Base-by-base conservation (phyloP, 1,140 invertebrate genomes). In the Linepithema humile region DNA sequence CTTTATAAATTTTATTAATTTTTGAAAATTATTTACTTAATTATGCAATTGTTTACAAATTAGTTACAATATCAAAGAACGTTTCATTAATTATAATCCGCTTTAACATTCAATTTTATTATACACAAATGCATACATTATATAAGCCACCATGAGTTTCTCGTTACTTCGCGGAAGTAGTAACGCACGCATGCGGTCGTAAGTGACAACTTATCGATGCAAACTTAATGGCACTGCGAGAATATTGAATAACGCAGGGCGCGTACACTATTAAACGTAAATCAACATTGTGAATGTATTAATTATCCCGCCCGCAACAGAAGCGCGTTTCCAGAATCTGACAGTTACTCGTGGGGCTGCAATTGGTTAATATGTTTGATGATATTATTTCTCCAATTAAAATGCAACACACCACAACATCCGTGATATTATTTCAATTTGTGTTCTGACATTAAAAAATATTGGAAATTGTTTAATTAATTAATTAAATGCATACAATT, bases 271-370 rank as follows among this genome's bases (percentile, higher is more conserved):
- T n/a, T n/a, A 70, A 69, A 80, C 75, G 45, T 57, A 80, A 80
- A 80, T 80, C 75, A 80, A 70, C 75, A 80, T 70, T 55, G 75
- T 80, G 35, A 80, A 80, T 80, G 64, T 80, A 80, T 80, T 80
- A 80, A 80, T 80, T 80, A 80, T n/a, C 62, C 62, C 64, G 64
- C 15, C 9, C 35, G 50, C 64, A 29, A 43, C 75, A 80, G 35
- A n/a, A 69, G 48, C 64, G 20, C 32, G 35, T 80, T 70, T 17
- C 64, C 65, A 70, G 50, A 80, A 80, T 55, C 48, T 80, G 50
- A 80, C 75, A 80, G 48, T n/a, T 29, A 20, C 35, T 20, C 60
- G 32, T 35, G 20, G 10, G 10, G 35, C 45, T 70, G 64, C 26
- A 69, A 23, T 23, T 43, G 38, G 23, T 55, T 65, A 65, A 77